Evolutionary conservation across 2,888 invertebrate species (phyloP), one percentile per base, ranked within the genome.

Genomic region (Drosophila yooni): DNA sequence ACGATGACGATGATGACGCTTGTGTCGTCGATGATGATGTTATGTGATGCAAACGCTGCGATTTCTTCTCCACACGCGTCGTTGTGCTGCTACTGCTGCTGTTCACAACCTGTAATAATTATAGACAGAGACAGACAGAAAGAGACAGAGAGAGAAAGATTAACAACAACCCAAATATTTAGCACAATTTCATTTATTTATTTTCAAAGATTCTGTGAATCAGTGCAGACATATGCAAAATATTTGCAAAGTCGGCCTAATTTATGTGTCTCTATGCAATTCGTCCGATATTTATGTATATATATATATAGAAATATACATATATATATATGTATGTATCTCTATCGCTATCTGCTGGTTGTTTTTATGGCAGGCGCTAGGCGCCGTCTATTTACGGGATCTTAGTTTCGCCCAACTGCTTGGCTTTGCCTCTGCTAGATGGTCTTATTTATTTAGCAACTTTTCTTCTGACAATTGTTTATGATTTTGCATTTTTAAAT

Each of bases 1-100:
- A 94, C 79, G 92, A 91, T 52, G 94, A 94, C 40, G 94, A 94
- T 77, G 86, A 84, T 43, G 91, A 89, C 66, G 94, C 93, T 61
- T 91, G 88, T 61, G 90, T 88, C 65, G 93, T 91, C 61, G 94
- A 94, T 50, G 88, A 90, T 68, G 81, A 92, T 65, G 92, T 92
- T 50, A 92, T 92, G 83, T 92, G 93, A 88, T 92, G 93, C 74
- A 92, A 82, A 76, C 91, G 93, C 83, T 91, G 92, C 60, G 91
- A 92, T 88, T 93, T 92, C 83, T 93, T 93, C 81, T 93, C 93
- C 76, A 93, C 93, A 56, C 93, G 92, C 78, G 93, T 93, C 83
- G 93, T 93, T 80, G 93, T 92, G 89, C 92, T 93, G 74, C 90
- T 87, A 82, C 93, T 93, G 83, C 93, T 93, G 88, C 93, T 93